Evolutionary conservation across 2,113 vertebrate genomes (phyloP).

Genomic region (Silurus meridionalis): DNA sequence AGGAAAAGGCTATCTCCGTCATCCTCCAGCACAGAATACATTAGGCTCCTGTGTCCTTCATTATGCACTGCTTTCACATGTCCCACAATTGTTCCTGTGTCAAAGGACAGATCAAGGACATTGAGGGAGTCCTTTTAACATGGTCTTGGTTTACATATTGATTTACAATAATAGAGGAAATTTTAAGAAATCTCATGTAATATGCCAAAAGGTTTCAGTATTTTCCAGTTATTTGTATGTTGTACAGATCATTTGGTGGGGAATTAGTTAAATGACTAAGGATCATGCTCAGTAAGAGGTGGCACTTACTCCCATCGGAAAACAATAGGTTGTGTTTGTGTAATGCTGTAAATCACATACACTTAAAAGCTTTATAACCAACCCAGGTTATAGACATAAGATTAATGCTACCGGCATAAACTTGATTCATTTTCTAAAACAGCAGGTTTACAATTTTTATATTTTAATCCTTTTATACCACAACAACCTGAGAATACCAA

Average conservation of each 20-base stretch:
- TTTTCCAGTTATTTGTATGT: not conserved
- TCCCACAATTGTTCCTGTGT: conserved; percentile 72
- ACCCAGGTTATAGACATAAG: not conserved
- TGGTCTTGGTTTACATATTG: not conserved
- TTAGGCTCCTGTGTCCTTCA: conserved; percentile 56
- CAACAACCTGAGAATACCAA: not conserved
- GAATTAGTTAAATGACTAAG: conserved; percentile 1
- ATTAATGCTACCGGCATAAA: not conserved
- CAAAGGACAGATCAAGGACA: conserved; percentile 37
- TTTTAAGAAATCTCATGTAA: not conserved
- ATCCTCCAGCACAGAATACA: conserved; percentile 71
- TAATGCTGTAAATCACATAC: conserved; percentile 21
- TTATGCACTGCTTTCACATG: conserved; percentile 55
- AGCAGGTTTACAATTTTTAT: not conserved
- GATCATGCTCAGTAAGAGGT: conserved; percentile 31
- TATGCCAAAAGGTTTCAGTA: not conserved
- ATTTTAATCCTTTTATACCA: not conserved
- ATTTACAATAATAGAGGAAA: not conserved
- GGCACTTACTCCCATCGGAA: not conserved
- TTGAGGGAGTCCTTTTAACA: not conserved
- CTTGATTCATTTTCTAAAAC: not conserved
- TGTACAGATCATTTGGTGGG: not conserved
- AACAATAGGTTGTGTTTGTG: conserved; percentile 24
- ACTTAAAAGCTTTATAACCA: not conserved
- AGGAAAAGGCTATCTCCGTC: conserved; percentile 74